These are phyloP conservation scores for Chrysina gloriosa DNA, from an alignment of 2,888 invertebrate genomes.

Conservation along the genomic window DNA sequence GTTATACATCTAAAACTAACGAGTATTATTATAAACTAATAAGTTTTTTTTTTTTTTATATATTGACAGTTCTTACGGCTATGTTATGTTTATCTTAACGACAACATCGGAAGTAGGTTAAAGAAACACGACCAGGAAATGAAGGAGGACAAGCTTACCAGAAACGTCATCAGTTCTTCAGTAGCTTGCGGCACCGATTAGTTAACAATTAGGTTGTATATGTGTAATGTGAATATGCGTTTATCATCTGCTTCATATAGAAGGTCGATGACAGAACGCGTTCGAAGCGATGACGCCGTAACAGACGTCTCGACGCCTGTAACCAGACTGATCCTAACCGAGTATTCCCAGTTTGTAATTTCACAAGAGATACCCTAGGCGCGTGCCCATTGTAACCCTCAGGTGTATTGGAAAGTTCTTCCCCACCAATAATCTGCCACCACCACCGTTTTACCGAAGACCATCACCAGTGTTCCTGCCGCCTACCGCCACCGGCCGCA, in stretches of 20 bases:
- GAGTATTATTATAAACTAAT: too few species aligned
- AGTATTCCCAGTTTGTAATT: conserved; percentile 55
- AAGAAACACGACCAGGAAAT: background rate
- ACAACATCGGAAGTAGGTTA: conserved; percentile 15
- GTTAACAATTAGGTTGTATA: conserved; percentile 5
- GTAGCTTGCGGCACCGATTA: background rate
- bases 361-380: conserved; percentile 55
- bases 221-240: background rate
- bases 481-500: conserved; percentile 36
- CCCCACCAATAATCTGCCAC: conserved; percentile 44
- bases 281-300: conserved; percentile 45
- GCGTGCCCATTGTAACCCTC: conserved; percentile 60
- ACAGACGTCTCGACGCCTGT: conserved; percentile 60
- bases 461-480: conserved; percentile 35
- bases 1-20: too few species aligned
- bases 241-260: conserved; percentile 21
- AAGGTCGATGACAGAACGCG: conserved; percentile 26
- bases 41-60: too few species aligned
- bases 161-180: conserved; percentile 11
- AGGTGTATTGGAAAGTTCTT: conserved; percentile 51
- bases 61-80: background rate
- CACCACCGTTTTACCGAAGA: conserved; percentile 43
- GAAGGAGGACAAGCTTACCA: conserved; percentile 8
- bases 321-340: conserved; percentile 63
- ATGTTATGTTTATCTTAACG: conserved; percentile 1